Evolutionary conservation across 2,888 invertebrate genomes (phyloP).

Genomic region (Matsumyia berberina): DNA sequence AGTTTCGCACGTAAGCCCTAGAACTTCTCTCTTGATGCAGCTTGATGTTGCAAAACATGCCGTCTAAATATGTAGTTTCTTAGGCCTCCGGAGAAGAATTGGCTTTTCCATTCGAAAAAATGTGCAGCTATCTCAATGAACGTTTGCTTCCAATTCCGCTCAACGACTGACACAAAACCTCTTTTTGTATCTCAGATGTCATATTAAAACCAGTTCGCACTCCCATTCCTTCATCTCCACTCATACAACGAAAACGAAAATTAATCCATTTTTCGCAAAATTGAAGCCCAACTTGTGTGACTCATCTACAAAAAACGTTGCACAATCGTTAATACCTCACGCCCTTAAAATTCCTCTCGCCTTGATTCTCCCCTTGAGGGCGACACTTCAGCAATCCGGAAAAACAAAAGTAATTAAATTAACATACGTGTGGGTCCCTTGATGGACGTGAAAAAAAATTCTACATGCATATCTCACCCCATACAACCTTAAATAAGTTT

Average conservation of each 20-base stretch:
- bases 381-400: constrained; percentile 44
- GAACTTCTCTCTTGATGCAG: no score
- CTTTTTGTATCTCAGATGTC: not conserved
- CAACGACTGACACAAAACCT: not conserved
- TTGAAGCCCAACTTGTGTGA: not conserved
- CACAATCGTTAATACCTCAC: not conserved
- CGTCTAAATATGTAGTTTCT: no score
- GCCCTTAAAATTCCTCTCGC: constrained; percentile 7
- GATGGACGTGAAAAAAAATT: constrained; percentile 12
- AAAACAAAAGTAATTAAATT: constrained; percentile 64
- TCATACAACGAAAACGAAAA: constrained; percentile 12
- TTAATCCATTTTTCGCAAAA: not conserved
- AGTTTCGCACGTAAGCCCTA: no score
- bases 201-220: not conserved
- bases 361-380: constrained; percentile 43
- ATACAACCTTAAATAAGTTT: constrained; percentile 28
- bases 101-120: no score
- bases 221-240: not conserved
- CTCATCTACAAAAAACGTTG: not conserved
- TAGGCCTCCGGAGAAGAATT: no score
- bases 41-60: no score
- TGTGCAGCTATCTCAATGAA: not conserved
- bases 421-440: constrained; percentile 65
- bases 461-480: constrained; percentile 36
- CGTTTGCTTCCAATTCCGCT: not conserved